These are phyloP conservation scores for Pycnomerus fuliginosus DNA, from an alignment of 2,888 invertebrate genomes.

Conservation along the genomic window DNA sequence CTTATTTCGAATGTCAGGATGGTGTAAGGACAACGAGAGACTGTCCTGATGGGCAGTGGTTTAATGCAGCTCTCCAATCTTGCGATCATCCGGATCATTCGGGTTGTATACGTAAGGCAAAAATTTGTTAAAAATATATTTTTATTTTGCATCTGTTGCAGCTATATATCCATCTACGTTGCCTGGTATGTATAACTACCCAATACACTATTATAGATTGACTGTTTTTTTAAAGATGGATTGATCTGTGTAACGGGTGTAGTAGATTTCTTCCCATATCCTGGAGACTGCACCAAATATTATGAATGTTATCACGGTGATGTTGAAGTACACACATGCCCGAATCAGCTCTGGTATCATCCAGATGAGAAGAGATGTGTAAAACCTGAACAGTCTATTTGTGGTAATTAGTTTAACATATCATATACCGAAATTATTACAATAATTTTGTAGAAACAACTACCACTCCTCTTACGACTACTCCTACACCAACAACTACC, in stretches of 20 bases:
- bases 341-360: neutral
- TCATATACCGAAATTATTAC: no score
- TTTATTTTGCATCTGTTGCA: no score
- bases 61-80: slow-evolving; percentile 7
- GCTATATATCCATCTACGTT: no score
- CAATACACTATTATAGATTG: no score
- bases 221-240: no score
- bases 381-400: neutral
- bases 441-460: neutral
- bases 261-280: slow-evolving; percentile 7
- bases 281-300: slow-evolving; percentile 11
- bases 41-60: slow-evolving; percentile 13
- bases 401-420: no score
- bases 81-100: slow-evolving; percentile 15
- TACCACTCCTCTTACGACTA: slow-evolving; percentile 1
- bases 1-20: slow-evolving; percentile 13
- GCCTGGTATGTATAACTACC: no score
- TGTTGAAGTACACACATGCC: slow-evolving; percentile 4
- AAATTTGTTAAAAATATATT: no score
- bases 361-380: neutral
- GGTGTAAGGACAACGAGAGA: slow-evolving; percentile 4
- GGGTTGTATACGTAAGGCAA: slow-evolving; percentile 1
- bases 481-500: no score
- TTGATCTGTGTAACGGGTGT: neutral
- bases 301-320: slow-evolving; percentile 12